Evolutionary conservation across 2,888 invertebrate species (phyloP).

Genomic region (Epistrophella euchroma): DNA sequence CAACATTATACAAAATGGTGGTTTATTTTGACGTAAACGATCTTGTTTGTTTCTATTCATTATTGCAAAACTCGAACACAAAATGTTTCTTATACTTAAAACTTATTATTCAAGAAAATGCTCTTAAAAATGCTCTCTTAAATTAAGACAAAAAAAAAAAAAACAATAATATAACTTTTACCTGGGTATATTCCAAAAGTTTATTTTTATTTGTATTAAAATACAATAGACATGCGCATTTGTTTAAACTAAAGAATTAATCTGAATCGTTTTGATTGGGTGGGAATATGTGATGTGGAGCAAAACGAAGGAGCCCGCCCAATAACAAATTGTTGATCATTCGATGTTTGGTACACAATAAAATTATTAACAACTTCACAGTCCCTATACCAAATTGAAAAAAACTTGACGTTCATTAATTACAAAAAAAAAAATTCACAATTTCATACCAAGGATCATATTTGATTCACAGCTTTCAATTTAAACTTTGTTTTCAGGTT

Average conservation of each 20-base stretch:
- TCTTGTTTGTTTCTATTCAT: neutral
- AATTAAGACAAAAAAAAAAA: neutral
- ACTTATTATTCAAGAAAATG: neutral
- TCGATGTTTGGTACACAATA: too few species aligned
- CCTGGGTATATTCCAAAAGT: too few species aligned
- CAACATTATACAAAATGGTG: neutral
- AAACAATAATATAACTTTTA: neutral
- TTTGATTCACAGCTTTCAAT: too few species aligned
- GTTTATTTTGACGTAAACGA: neutral
- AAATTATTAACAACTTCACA: too few species aligned
- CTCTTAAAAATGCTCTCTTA: neutral
- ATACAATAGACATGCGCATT: constrained; percentile 48
- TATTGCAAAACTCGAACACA: neutral
- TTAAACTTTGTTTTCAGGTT: too few species aligned
- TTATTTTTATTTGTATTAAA: neutral
- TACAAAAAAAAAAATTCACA: too few species aligned
- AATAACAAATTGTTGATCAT: constrained; percentile 1
- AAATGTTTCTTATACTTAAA: neutral
- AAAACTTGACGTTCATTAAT: too few species aligned
- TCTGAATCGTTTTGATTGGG: constrained; percentile 43
- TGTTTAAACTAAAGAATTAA: neutral
- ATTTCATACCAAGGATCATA: too few species aligned
- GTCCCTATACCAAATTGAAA: too few species aligned
- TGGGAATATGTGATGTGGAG: constrained; percentile 4
- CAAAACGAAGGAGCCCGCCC: neutral